phyloP scores from a whole-genome alignment of 2,113 vertebrate species.

The Hyaena hyaena region DNA sequence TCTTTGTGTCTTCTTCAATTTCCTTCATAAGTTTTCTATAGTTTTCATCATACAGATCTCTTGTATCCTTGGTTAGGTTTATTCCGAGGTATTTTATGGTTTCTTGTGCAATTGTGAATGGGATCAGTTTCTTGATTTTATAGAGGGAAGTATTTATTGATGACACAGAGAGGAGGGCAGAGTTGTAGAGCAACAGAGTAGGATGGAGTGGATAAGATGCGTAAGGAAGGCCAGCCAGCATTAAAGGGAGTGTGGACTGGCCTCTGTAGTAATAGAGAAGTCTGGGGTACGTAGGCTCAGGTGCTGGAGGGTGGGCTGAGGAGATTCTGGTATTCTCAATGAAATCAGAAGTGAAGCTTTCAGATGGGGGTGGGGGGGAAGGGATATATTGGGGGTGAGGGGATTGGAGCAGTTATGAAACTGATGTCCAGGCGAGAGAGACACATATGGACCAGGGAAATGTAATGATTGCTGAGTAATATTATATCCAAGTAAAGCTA shows the following conservation, averaged over 20 bases:
- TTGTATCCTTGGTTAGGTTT: too few relatives aligned
- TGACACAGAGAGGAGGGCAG: not conserved
- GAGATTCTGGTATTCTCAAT: not conserved
- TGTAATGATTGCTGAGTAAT: not conserved
- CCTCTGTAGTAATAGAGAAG: not conserved
- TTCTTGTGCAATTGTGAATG: too few relatives aligned
- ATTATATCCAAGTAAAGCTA: not conserved
- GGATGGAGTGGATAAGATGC: not conserved
- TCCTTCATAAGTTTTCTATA: too few relatives aligned
- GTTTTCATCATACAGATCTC: too few relatives aligned
- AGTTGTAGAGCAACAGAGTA: not conserved
- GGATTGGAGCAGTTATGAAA: not conserved
- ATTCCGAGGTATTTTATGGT: too few relatives aligned
- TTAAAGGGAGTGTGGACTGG: not conserved
- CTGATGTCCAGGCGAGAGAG: not conserved
- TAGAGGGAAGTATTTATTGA: too few relatives aligned
- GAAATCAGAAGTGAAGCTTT: not conserved
- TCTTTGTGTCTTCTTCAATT: too few relatives aligned
- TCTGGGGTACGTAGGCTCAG: not conserved
- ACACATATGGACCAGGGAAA: not conserved
- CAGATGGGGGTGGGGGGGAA: too few relatives aligned
- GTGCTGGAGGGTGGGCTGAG: not conserved
- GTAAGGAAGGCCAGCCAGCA: not conserved
- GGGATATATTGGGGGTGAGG: accelerated
- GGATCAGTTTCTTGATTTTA: too few relatives aligned